phyloP scores from a whole-genome alignment of 2,888 invertebrate species.

The Zhuqinia jingwanae region DNA sequence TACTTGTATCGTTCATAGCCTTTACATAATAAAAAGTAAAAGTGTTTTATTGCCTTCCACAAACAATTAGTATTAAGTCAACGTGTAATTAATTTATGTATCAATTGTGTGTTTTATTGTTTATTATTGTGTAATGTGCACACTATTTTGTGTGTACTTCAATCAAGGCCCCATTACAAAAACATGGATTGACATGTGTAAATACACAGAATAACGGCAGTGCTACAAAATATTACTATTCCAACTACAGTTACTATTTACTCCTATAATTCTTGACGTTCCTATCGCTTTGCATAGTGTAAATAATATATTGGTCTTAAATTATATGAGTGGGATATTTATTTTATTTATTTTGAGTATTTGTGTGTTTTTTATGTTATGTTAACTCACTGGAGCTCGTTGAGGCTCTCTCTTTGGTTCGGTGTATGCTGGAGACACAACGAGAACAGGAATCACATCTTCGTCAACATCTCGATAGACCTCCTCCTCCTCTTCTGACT shows the following conservation, averaged over 20 bases:
- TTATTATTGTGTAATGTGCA: not conserved
- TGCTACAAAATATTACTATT: not conserved
- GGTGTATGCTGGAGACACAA: conserved; percentile 32
- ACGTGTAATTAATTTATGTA: no score
- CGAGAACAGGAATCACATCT: conserved; percentile 39
- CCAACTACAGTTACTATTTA: not conserved
- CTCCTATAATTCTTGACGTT: not conserved
- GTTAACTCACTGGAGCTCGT: conserved; percentile 63
- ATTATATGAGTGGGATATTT: not conserved
- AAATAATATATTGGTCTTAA: not conserved
- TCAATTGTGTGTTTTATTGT: not conserved
- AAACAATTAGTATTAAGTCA: no score
- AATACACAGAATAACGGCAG: conserved; percentile 28
- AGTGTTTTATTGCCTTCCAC: no score
- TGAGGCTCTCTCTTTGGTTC: conserved; percentile 60
- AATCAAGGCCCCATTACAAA: not conserved
- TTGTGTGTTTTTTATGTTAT: not conserved
- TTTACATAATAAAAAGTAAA: no score
- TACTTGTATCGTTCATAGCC: no score
- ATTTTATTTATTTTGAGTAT: not conserved
- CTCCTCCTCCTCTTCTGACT: conserved; percentile 25
- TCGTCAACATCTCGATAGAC: conserved; percentile 29
- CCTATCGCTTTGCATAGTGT: conserved; percentile 15
- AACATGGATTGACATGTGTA: conserved; percentile 29
- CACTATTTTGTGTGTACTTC: conserved; percentile 5